Evolutionary conservation across 1,140 invertebrate species (phyloP), one percentile per base, ranked within the genome.

Genomic region (Oppia nitens): DNA sequence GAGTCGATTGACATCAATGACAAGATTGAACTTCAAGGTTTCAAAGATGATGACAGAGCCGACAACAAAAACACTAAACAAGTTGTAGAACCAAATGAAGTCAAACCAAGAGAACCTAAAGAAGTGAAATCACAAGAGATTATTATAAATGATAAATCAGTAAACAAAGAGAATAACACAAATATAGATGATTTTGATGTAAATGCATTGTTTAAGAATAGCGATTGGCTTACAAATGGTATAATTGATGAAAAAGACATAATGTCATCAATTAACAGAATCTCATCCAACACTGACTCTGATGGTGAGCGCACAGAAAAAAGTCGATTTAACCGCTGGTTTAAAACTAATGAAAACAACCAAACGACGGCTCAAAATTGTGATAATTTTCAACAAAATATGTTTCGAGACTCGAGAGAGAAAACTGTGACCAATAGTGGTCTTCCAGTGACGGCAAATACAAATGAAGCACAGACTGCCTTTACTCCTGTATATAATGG

Each of bases 1-100:
- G 89, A 88, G 29, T 88, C 89, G 28, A 85, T 83, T 53, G 90
- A 86, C 48, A 85, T 90, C 66, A 77, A 83, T 63, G 90, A 93
- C 63, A 90, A 85, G 17, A 93, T 95, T 59, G 90, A 93, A 70
- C 72, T 94, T 53, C 79, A 82, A 55, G 89, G 89, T 3, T 95
- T 94, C 74, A 87, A 92, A 47, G 85, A 50, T 25, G 49, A 50
- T 50, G 49, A 21, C 4, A 4, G 4, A 9, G 24, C 4, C 4
- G 49, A 50, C n/a, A 20, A 11, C 49, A 50, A 50, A 12, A n/a
- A n/a, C 12, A 11, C 20, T 9, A 50, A 26, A 26, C 6, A 50
- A 9, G 4, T 12, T 6, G n/a, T 47, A 47, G 45, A 47, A n/a
- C 4, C 4, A 4, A 50, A 50, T 50, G 24, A 50, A 9, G 49